Percentiles rank a stretch among this genome's conserved stretches.
Conservation (phyloP, 2,113 vertebrate genomes). For the Phylloscopus trochiloides region DNA sequence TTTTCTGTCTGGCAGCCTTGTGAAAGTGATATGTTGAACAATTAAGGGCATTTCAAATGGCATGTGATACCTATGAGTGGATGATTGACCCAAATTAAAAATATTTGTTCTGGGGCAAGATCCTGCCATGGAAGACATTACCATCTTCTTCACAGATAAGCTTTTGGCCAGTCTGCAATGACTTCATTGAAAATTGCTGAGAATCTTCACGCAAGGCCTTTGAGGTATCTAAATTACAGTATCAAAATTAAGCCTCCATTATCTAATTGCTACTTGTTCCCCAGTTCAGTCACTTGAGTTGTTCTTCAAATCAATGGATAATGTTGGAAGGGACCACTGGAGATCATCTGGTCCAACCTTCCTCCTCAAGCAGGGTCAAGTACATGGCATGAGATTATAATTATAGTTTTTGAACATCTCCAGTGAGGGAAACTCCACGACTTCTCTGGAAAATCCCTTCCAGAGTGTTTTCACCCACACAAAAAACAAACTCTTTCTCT, state of each 20-base stretch:
- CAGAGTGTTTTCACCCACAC: neutral
- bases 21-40: neutral
- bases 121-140: neutral
- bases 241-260: neutral
- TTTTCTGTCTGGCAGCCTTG: neutral
- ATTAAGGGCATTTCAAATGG: neutral
- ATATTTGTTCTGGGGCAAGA: neutral
- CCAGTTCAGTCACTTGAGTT: neutral
- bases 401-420: neutral
- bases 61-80: neutral
- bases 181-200: neutral
- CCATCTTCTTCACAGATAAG: fast-evolving
- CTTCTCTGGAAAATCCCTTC: neutral
- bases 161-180: neutral
- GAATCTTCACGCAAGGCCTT: neutral
- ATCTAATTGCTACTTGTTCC: neutral
- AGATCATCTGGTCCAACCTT: neutral
- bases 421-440: neutral
- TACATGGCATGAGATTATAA: neutral
- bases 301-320: neutral
- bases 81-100: neutral
- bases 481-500: neutral
- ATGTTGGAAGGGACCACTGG: neutral
- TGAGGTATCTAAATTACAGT: neutral
- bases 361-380: neutral